phyloP scores from a whole-genome alignment of 2,113 vertebrate species.

The Elephas maximus region DNA sequence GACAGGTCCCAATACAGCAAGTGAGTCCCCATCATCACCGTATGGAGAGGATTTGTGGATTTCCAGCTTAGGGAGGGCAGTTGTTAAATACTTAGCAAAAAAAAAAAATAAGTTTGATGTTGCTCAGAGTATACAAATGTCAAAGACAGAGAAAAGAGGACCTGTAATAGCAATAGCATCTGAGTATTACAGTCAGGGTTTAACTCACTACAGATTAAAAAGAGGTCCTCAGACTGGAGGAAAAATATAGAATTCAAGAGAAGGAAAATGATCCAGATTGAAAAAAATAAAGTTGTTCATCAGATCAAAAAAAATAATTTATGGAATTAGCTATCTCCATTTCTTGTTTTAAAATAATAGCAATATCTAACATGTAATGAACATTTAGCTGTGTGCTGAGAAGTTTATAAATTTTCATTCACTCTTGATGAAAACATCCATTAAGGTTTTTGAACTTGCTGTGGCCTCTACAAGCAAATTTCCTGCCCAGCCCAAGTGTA shows the following conservation, averaged over 20 bases:
- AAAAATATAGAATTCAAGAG: not conserved
- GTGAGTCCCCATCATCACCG: not conserved
- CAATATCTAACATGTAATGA: conserved; percentile 3
- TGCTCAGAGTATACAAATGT: conserved; percentile 6
- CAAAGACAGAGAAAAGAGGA: not conserved
- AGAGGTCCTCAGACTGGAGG: not conserved
- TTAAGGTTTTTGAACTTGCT: not conserved
- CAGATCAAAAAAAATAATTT: not conserved
- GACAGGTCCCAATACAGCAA: not conserved
- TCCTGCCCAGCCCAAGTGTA: not conserved
- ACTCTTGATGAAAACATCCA: conserved; percentile 4
- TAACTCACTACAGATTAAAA: not conserved
- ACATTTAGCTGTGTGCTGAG: not conserved
- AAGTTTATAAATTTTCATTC: conserved; percentile 41
- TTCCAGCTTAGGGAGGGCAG: not conserved
- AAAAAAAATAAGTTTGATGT: not conserved
- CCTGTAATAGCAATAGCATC: not conserved
- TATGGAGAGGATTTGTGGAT: not conserved
- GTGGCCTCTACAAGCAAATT: not conserved
- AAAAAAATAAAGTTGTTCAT: not conserved
- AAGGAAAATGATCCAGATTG: not conserved
- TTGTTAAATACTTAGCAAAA: not conserved
- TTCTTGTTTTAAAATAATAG: conserved; percentile 21
- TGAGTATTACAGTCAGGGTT: not conserved
- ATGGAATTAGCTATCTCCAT: not conserved